Evolutionary conservation across 2,797 vertebrate species (phyloP), one percentile per base, ranked within the genome.

Genomic region (Intellagama lesueurii): DNA sequence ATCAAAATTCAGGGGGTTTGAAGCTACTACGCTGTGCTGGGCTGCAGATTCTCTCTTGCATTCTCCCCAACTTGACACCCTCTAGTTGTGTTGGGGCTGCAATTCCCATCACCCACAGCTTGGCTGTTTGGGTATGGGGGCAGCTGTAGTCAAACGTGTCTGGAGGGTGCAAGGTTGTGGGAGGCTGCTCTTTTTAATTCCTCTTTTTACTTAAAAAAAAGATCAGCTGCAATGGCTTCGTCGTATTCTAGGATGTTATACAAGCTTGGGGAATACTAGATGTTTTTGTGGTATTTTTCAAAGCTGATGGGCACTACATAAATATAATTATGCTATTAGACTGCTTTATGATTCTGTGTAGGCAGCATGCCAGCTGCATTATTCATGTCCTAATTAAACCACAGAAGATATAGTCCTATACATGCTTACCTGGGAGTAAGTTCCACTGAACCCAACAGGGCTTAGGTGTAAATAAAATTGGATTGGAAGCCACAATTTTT

Each of bases 321-420:
- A 80, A 80, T 56, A 26, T 66, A n/a, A 82, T 66, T 47, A 70
- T 70, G 12, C 66, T n/a, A 8, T 72, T 49, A 83, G 68, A 52
- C 56, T 72, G 16, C 12, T 30, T 68, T 8, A 22, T 52, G 68
- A 70, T 35, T 35, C n/a, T 81, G 26, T 56, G n/a, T 24, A 40
- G 66, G 12, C 47, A 80, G 19, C n/a, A 28, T 30, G 24, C 60
- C 2, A 40, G 5, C 24, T 81, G 64, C 14, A 40, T 40, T 70
- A 83, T 83, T 17, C 16, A 52, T 87, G 64, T 49, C 30, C 85
- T 86, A 28, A 87, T 35, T 49, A 86, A 79, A 79, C 11, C 7
- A 26, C 66, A 7, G 60, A 76, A 19, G n/a, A 24, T 73, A 12
- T 30, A 26, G 24, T 7, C 7, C 32, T 60, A 7, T 56, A 24